These are phyloP conservation scores for Hybognathus amarus DNA, from an alignment of 2,797 vertebrate genomes.

Conservation along the genomic window DNA sequence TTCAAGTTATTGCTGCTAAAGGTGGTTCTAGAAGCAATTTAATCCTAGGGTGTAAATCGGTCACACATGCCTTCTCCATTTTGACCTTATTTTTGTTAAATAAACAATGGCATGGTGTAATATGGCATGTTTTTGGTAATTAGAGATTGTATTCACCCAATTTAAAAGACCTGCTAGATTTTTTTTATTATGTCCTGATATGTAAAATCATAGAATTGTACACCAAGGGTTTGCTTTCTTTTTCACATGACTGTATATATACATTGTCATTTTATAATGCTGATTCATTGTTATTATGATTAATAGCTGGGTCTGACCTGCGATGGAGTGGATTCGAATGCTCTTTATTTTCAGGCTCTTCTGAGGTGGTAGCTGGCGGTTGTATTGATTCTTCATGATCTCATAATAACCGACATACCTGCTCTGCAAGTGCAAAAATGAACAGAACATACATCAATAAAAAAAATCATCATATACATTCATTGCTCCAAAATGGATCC, in stretches of 20 bases:
- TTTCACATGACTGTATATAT: no score
- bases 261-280: no score
- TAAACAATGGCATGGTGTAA: not conserved
- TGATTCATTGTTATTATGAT: not conserved
- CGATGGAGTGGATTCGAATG: slow-evolving; percentile 87
- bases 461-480: not conserved
- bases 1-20: no score
- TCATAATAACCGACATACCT: slow-evolving; percentile 96
- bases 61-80: not conserved
- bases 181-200: no score
- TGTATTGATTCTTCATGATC: slow-evolving; percentile 86
- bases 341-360: slow-evolving; percentile 84
- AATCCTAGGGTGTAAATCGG: no score
- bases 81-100: not conserved
- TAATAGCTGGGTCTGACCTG: slow-evolving; percentile 72
- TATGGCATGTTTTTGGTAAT: no score
- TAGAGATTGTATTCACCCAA: no score
- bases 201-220: no score
- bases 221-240: no score
- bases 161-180: no score
- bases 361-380: slow-evolving; percentile 83
- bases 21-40: no score
- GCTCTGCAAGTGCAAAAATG: slow-evolving; percentile 77
- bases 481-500: no score
- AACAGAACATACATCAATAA: not conserved